Evolutionary conservation across 2,113 vertebrate species (phyloP), one percentile per base, ranked within the genome.

Genomic region (Leptodactylus fuscus): DNA sequence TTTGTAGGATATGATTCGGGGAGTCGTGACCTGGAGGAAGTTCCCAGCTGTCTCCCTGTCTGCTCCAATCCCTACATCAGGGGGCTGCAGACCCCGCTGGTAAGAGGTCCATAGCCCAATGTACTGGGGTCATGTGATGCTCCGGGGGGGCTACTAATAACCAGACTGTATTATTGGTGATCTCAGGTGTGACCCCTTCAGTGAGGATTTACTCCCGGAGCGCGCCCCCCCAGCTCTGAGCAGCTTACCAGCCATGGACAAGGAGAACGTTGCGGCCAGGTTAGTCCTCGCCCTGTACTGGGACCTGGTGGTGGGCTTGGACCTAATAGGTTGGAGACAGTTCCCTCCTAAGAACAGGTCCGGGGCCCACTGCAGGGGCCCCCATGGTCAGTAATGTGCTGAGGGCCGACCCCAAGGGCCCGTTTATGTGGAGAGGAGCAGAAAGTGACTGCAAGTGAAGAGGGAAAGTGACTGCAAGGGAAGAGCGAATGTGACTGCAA

Each of bases 11-110:
- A 90, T 95, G 27, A 95, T 97, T 81, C 70, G 85, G 10, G 95
- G 94, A 32, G 70, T 96, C 83, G 96, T 94, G 94, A 92, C 88
- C 34, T 96, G 97, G 97, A 96, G 93, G 89, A 93, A 38, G 79
- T 97, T 96, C 87, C 91, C 92, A 10, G 87, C 90, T 0, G 29
- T 93, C 80, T 87, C 90, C 83, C 87, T 95, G 82, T 90, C 93
- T 1, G 89, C 87, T 7, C 22, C 88, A 8, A 87, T 91, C 0
- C 11, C 81, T 44, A 5, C 87, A 87, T 87, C 81, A 88, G 91
- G 69, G 32, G 49, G 53, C 34, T 69, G 86, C 70, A 6, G 0
- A 1, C 36, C 71, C 0, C 83, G 67, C 82, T 93, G 95, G 97
- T 98, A 92, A 91, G 94, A 2, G 16, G 1, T 16, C 60, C 29